These are phyloP conservation scores for Octodon degus DNA, from an alignment of 2,113 vertebrate genomes.

Conservation along the genomic window DNA sequence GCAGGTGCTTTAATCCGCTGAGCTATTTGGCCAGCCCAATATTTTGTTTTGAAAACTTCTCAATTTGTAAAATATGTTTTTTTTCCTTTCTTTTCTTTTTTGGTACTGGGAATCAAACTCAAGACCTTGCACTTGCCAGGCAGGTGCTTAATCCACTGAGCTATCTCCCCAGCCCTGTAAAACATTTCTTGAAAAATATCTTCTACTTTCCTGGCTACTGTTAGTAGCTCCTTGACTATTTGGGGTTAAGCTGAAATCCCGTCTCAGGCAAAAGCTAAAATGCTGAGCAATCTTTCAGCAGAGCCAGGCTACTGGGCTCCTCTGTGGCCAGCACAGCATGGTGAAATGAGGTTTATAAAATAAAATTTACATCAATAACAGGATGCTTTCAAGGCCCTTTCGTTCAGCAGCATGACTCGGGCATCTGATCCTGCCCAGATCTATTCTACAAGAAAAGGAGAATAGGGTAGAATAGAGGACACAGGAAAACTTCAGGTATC, in stretches of 20 bases:
- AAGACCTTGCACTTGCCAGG: too few relatives aligned
- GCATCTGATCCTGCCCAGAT: background rate
- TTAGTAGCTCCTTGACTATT: background rate
- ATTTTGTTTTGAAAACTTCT: background rate
- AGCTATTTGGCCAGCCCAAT: too few relatives aligned
- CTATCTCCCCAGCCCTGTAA: background rate
- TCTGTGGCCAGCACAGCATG: background rate
- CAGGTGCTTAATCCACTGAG: too few relatives aligned
- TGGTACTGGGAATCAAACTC: too few relatives aligned
- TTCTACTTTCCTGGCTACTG: background rate
- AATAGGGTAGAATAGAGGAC: background rate
- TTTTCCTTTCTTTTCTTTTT: too few relatives aligned
- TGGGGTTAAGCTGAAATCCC: background rate
- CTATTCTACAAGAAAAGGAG: background rate
- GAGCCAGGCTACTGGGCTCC: background rate
- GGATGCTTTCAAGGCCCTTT: background rate
- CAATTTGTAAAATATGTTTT: background rate
- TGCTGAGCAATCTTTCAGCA: background rate
- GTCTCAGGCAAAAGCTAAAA: background rate
- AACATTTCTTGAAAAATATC: background rate
- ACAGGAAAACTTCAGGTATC: background rate
- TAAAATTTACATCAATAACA: background rate
- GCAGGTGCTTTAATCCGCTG: too few relatives aligned
- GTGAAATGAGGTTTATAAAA: slow-evolving; percentile 8
- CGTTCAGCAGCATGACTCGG: background rate